Base-by-base conservation (phyloP, 2,797 vertebrate species). In the Benthosema pterotum region DNA sequence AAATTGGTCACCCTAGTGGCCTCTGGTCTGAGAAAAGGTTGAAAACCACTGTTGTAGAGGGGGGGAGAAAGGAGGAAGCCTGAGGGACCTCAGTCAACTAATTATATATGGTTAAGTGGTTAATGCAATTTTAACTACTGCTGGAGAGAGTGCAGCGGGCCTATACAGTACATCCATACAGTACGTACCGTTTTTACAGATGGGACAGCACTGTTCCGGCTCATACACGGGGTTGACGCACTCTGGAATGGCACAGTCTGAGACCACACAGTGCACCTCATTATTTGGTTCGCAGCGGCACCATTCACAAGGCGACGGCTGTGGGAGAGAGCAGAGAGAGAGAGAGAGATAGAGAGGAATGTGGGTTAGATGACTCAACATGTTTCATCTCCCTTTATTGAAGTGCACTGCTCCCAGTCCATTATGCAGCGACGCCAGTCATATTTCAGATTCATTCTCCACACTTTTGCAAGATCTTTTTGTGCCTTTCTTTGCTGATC, bases 121-220 rank as follows among this genome's bases (percentile, higher is more conserved):
- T 38, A 78, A 85, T 83, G 65, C 80, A 84, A 82, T 74, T 75
- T 58, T 77, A 78, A 82, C 75, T 74, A 69, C 67, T 73, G 74
- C 42, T 52, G 16, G 45, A 63, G 52, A 49, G 67, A 72, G 61
- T 69, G 72, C 56, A 22, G n/a, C n/a, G n/a, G n/a, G n/a, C n/a
- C n/a, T n/a, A n/a, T n/a, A n/a, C n/a, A n/a, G n/a, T n/a, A n/a
- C n/a, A n/a, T n/a, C n/a, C n/a, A n/a, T n/a, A n/a, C n/a, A n/a
- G n/a, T n/a, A n/a, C n/a, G n/a, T 96, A 99, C 98, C 98, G 85
- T 99, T 98, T 94, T 99, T 99, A 95, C 98, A 99, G 94, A 99
- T 95, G 83, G 98, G 98, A 90, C 97, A 99, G 94, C 98, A 99
- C 82, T 99, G 98, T 77, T 99, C 96, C 69, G 98, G 98, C 88